Evolutionary conservation across 2,888 invertebrate genomes (phyloP).

Genomic region (Pheosia gnoma): DNA sequence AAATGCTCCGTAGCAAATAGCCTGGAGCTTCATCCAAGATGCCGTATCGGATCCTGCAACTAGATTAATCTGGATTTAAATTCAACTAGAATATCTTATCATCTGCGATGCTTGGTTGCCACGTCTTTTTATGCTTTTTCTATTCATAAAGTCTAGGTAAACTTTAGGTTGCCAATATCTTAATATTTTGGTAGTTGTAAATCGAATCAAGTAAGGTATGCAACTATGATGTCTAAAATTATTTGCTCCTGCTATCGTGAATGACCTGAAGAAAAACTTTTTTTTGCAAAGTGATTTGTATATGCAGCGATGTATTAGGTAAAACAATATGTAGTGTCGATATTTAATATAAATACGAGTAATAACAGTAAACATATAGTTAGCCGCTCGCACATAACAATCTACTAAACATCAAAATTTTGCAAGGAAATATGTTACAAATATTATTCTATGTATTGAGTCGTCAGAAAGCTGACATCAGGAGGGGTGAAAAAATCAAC

Average conservation of each 20-base stretch:
- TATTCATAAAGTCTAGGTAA: not conserved
- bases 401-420: not conserved
- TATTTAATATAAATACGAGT: no score
- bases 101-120: not conserved
- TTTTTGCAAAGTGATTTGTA: no score
- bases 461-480: conserved; percentile 1
- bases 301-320: no score
- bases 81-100: conserved; percentile 10
- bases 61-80: conserved; percentile 22
- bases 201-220: no score
- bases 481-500: not conserved
- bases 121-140: not conserved
- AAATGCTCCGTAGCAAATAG: conserved; percentile 21
- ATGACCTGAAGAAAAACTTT: no score
- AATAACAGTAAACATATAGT: no score
- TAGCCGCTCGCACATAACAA: not conserved
- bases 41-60: conserved; percentile 16
- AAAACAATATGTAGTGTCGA: no score
- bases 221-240: no score
- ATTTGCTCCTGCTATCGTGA: no score
- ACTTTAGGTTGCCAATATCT: no score
- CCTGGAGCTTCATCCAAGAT: conserved; percentile 13
- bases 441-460: conserved; percentile 3
- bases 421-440: conserved; percentile 1
- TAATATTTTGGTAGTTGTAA: no score